Conservation (phyloP, 2,113 vertebrate genomes). For the Pelodiscus sinensis region DNA sequence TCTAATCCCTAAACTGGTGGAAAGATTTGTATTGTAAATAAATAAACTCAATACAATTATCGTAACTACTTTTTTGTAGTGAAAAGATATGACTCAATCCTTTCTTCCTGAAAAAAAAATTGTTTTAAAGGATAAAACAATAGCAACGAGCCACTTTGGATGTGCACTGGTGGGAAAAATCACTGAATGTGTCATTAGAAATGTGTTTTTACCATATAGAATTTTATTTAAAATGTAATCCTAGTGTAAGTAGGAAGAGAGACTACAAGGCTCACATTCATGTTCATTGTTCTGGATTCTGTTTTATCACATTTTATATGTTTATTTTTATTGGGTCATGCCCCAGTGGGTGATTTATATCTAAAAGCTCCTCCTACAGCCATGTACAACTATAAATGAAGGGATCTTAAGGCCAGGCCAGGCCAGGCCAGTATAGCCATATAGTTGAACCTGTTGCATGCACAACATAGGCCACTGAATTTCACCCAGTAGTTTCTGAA, state of each 20-base stretch:
- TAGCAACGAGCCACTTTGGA: neutral
- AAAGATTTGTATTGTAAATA: neutral
- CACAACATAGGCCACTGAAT: neutral
- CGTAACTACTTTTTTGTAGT: neutral
- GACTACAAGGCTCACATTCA: neutral
- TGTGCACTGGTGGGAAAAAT: neutral
- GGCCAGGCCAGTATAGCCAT: neutral
- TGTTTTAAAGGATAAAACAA: neutral
- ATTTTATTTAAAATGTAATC: neutral
- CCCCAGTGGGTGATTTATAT: neutral
- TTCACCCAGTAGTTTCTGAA: neutral
- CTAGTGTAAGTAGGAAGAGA: neutral
- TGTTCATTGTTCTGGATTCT: neutral
- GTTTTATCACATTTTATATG: too few species aligned
- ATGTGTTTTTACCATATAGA: neutral
- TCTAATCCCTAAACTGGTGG: neutral
- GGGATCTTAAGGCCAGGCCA: neutral
- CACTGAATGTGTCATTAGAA: neutral
- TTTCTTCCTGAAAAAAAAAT: neutral
- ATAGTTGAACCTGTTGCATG: neutral
- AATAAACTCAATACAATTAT: neutral
- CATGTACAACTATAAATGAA: neutral
- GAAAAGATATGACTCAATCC: neutral
- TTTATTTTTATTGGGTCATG: neutral
- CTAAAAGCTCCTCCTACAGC: neutral